A percentile compares a stretch with the other conserved stretches of the same genome.
Evolutionary conservation across 2,888 invertebrate genomes (phyloP).

Genomic region (Linnaemya tessellans): DNA sequence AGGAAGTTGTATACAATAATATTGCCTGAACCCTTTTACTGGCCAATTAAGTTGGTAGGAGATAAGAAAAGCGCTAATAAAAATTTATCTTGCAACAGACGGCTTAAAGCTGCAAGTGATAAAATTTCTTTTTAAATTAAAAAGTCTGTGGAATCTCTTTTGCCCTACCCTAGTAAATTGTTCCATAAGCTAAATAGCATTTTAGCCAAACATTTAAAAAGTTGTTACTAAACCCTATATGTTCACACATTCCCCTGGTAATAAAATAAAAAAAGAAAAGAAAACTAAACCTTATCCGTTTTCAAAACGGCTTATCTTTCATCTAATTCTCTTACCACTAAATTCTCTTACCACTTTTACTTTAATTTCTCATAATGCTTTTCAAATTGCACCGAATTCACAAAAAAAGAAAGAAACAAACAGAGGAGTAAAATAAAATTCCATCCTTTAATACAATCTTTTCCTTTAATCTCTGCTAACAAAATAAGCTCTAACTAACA

Average conservation of each 20-base stretch:
- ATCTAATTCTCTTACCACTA: slow-evolving; percentile 21
- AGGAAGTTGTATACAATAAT: too few species aligned
- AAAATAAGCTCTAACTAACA: slow-evolving; percentile 68
- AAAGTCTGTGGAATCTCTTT: background rate
- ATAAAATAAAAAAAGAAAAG: too few species aligned
- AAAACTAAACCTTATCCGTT: slow-evolving; percentile 19
- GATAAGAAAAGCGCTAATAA: too few species aligned
- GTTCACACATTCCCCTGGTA: slow-evolving; percentile 1
- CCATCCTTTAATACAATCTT: slow-evolving; percentile 55
- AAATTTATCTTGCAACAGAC: too few species aligned
- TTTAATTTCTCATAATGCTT: slow-evolving; percentile 35
- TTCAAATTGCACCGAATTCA: slow-evolving; percentile 11
- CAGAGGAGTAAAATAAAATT: slow-evolving; percentile 1
- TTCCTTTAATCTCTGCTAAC: slow-evolving; percentile 66
- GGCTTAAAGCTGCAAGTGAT: background rate
- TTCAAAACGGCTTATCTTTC: slow-evolving; percentile 21
- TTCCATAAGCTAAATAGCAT: background rate
- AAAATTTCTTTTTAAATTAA: background rate
- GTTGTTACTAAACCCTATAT: background rate
- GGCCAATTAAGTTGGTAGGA: too few species aligned
- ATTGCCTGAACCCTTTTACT: too few species aligned
- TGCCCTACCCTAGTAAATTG: background rate
- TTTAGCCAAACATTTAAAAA: background rate
- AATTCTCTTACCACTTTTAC: slow-evolving; percentile 27
- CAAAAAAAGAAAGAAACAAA: background rate